A percentile compares a stretch with the other conserved stretches of the same genome.
These are phyloP conservation scores for Coranthus polyacanthus DNA, from an alignment of 2,797 vertebrate genomes.

Conservation along the genomic window DNA sequence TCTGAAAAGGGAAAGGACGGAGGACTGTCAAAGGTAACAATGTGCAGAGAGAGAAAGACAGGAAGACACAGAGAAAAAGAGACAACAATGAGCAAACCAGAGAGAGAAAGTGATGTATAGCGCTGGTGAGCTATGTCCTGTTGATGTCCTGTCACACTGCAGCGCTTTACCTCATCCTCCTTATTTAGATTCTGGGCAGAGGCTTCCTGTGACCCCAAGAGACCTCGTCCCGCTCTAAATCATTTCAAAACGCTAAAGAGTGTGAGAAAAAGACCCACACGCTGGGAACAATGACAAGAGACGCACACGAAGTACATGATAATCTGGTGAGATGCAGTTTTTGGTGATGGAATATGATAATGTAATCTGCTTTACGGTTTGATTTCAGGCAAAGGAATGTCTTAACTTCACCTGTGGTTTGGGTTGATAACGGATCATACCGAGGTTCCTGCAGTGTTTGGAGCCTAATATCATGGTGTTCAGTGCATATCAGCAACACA, in stretches of 20 bases:
- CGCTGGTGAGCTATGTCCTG: slow-evolving; percentile 52
- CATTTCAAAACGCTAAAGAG: slow-evolving; percentile 46
- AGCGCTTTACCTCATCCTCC: slow-evolving; percentile 60
- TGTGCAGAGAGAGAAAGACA: slow-evolving; percentile 43
- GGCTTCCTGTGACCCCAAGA: slow-evolving; percentile 58
- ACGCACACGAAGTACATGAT: slow-evolving; percentile 9
- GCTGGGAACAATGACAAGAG: slow-evolving; percentile 14
- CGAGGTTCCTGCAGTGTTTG: slow-evolving; percentile 15
- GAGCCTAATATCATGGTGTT: slow-evolving; percentile 33
- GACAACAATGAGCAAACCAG: slow-evolving; percentile 43
- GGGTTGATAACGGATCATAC: slow-evolving; percentile 32
- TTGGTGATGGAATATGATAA: slow-evolving; percentile 24
- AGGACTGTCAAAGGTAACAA: slow-evolving; percentile 59
- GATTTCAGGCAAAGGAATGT: slow-evolving; percentile 35
- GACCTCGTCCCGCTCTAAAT: slow-evolving; percentile 51
- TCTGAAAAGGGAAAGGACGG: slow-evolving; percentile 39
- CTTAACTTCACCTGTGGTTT: slow-evolving; percentile 40
- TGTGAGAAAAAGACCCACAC: slow-evolving; percentile 2
- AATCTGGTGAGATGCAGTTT: slow-evolving; percentile 15
- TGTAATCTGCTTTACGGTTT: slow-evolving; percentile 32
- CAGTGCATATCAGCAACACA: slow-evolving; percentile 47
- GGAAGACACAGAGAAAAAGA: slow-evolving; percentile 39
- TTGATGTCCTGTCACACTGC: slow-evolving; percentile 64
- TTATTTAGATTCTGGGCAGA: slow-evolving; percentile 65
- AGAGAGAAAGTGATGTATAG: slow-evolving; percentile 53